Evolutionary conservation across 2,113 vertebrate genomes (phyloP), one percentile per base, ranked within the genome.

Genomic region (Oryzias celebensis): DNA sequence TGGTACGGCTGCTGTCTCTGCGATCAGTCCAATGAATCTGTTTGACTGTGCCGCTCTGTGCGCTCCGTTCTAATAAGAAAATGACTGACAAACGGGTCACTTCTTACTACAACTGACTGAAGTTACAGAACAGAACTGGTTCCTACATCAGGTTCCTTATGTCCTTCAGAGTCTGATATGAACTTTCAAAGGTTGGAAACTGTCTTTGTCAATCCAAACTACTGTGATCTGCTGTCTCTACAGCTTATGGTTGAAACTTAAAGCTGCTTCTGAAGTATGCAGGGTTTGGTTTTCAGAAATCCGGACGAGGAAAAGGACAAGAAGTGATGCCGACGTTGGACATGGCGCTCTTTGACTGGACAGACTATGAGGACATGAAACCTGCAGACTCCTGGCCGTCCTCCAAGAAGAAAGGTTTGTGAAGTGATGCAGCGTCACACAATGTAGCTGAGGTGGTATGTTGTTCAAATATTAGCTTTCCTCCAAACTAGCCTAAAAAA

Each of bases 341-440:
- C 77, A 99, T 99, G 97, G 79, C 94, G 1, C 92, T 99, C 45
- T 99, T 99, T 62, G 96, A 99, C 71, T 99, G 96, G 96, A 98
- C 96, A 0, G 97, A 99, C 86, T 99, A 99, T 3, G 97, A 99
- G 72, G 96, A 99, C 79, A 92, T 99, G 89, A 98, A 94, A 77
- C 95, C 94, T 1, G 94, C 89, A 10, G 94, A 97, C 26, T 85
- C 88, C 55, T 98, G 96, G 96, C 94, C 94, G 0, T 91, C 94
- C 3, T 85, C 88, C 54, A 93, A 85, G 88, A 95, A 93, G 86
- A 99, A 95, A 93, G 95, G 96, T 98, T 69, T 16, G 52, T 31
- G 17, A 52, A 22, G 0, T 0, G 22, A 1, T 26, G 26, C 0
- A 18, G 52, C 23, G 10, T 10, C 14, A 2, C 10, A 1, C 1